Percentiles rank a stretch among this genome's conserved stretches.
Evolutionary conservation across 2,888 invertebrate species (phyloP).

Genomic region (Margaritifera margaritifera): DNA sequence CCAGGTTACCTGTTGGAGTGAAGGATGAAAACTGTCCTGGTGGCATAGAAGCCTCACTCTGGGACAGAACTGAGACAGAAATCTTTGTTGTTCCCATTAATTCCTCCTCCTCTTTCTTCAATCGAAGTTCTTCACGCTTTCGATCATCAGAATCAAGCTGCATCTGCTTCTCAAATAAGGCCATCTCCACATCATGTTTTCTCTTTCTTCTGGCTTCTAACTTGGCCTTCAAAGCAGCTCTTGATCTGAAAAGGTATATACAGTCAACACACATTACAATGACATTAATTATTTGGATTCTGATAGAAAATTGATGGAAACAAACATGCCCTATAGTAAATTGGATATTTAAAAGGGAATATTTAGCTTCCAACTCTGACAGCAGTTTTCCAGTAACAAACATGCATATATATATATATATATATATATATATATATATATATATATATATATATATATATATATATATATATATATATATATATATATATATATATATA

Average conservation of each 20-base stretch:
- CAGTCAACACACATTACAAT: no score
- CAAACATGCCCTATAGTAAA: no score
- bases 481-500: no score
- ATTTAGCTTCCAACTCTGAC: no score
- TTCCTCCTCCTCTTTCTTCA: conserved; percentile 40
- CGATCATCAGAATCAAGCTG: conserved; percentile 53
- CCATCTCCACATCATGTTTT: conserved; percentile 50
- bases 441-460: no score
- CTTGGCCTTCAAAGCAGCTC: conserved; percentile 53
- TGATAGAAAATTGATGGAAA: no score
- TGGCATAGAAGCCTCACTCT: conserved; percentile 7
- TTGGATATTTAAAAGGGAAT: no score
- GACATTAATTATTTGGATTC: no score
- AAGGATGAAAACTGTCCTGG: conserved; percentile 22
- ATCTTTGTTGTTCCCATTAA: conserved; percentile 32
- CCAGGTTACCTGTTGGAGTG: conserved; percentile 51
- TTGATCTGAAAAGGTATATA: conserved; percentile 21
- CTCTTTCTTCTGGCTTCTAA: conserved; percentile 62
- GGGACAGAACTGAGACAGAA: neutral
- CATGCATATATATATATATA: no score
- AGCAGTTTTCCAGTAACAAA: no score
- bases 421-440: no score
- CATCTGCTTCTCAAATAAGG: conserved; percentile 53
- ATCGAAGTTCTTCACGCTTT: conserved; percentile 41
- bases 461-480: no score